Evolutionary conservation across 1,140 invertebrate genomes (phyloP), one percentile per base, ranked within the genome.

Genomic region (Drosophila obscura): DNA sequence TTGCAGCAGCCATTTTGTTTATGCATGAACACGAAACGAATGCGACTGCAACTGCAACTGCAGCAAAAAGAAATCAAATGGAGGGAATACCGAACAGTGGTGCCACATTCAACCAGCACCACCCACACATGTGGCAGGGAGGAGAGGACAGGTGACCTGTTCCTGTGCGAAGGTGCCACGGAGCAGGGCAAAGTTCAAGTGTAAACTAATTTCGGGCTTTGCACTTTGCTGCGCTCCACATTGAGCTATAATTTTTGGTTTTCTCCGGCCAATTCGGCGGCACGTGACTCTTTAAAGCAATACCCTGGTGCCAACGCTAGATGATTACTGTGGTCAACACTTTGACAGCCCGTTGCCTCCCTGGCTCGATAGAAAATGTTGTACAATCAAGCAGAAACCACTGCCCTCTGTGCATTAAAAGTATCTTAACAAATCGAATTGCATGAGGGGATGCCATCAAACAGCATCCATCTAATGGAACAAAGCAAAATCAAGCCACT

Each of bases 1-100:
- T 79, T 88, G 82, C 83, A 85, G 81, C 81, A 87, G 77, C 77
- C 82, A 85, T 85, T 85, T 85, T 85, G 82, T 81, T 87, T 87
- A 85, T 85, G 81, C 81, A 85, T 85, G 81, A 87, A 81, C 81
- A 85, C 81, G 81, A 87, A 78, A 71, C 82, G 48, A 77, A 76
- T 80, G 67, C 73, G 22, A 68, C 43, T 73, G 69, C 53, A 52
- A 73, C 79, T 65, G 59, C 80, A 62, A 64, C 66, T 44, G 72
- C 61, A 80, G 48, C 60, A 50, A 57, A 62, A 71, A 69, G 43
- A 71, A 68, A 43, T 43, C 39, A 24, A 46, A 31, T 9, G 15
- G 39, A 41, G 63, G 43, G 31, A 39, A 13, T 4, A 13, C 35
- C 35, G 35, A 39, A 11, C 11, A 4, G 22, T 41, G 51, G 45